A percentile compares a stretch with the other conserved stretches of the same genome.
Conservation (phyloP, 2,888 invertebrate genomes). For the Callosobruchus maculatus region DNA sequence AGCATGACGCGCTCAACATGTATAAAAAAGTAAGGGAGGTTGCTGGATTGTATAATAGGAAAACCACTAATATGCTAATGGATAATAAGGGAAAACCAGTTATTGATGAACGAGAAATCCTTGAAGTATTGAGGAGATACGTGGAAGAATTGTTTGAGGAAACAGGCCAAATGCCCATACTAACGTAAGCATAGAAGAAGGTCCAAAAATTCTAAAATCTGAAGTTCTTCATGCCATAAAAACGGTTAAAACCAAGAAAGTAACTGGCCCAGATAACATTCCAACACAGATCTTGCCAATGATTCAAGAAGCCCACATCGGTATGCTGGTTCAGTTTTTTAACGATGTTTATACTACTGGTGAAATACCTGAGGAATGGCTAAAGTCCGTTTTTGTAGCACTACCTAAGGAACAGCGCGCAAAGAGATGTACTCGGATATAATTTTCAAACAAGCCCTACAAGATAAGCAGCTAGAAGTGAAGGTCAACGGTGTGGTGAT, state of each 20-base stretch:
- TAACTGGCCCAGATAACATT: not conserved
- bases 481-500: no score
- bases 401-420: no score
- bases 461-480: no score
- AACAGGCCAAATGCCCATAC: not conserved
- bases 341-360: not conserved
- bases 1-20: constrained; percentile 6
- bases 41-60: constrained; percentile 1
- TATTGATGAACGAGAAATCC: not conserved
- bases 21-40: constrained; percentile 1
- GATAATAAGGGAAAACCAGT: not conserved
- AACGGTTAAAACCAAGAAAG: not conserved
- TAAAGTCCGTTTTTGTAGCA: not conserved
- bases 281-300: not conserved
- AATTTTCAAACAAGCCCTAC: no score
- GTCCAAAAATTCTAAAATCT: not conserved
- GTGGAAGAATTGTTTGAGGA: not conserved
- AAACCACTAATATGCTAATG: not conserved
- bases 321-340: not conserved
- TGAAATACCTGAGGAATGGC: not conserved
- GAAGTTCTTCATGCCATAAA: not conserved
- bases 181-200: not conserved
- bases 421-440: no score
- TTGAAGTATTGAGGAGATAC: not conserved
- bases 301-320: not conserved